Conservation (phyloP, 2,888 invertebrate genomes). For the Cryptophagus acutangulus region DNA sequence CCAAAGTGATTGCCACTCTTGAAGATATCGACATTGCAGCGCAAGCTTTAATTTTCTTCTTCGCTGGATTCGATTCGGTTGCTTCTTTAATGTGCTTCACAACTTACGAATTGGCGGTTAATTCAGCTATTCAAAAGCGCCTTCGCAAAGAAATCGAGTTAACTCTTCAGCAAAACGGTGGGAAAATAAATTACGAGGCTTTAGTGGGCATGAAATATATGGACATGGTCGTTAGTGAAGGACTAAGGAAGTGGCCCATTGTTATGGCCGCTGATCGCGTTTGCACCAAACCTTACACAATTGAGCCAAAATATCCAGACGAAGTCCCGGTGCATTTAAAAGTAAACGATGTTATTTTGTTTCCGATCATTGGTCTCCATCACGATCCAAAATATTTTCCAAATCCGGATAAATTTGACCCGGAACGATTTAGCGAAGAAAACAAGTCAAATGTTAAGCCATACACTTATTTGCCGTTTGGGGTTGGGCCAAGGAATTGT, state of each 20-base stretch:
- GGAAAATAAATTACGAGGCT: conserved; percentile 14
- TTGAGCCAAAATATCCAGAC: not conserved
- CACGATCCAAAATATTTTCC: not conserved
- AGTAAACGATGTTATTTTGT: not conserved
- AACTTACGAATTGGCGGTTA: conserved; percentile 28
- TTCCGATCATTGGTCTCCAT: not conserved
- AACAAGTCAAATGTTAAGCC: not conserved
- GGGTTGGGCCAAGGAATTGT: too few relatives aligned
- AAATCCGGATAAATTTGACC: too few relatives aligned
- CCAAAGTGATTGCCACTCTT: conserved; percentile 16
- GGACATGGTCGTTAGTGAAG: too few relatives aligned
- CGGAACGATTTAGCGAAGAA: not conserved
- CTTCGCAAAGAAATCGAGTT: conserved; percentile 26
- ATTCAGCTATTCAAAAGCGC: conserved; percentile 26
- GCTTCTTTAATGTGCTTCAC: conserved; percentile 23
- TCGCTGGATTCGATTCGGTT: conserved; percentile 31
- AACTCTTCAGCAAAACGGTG: not conserved
- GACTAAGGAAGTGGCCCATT: not conserved
- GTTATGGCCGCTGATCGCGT: not conserved
- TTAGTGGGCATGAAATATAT: conserved; percentile 14
- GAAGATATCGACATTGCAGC: conserved; percentile 29
- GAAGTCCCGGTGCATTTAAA: not conserved
- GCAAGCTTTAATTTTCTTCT: conserved; percentile 32
- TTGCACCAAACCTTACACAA: not conserved
- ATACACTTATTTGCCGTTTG: not conserved